Evolutionary conservation across 2,797 vertebrate genomes (phyloP), one percentile per base, ranked within the genome.

Genomic region (Silurus lanzhouensis): DNA sequence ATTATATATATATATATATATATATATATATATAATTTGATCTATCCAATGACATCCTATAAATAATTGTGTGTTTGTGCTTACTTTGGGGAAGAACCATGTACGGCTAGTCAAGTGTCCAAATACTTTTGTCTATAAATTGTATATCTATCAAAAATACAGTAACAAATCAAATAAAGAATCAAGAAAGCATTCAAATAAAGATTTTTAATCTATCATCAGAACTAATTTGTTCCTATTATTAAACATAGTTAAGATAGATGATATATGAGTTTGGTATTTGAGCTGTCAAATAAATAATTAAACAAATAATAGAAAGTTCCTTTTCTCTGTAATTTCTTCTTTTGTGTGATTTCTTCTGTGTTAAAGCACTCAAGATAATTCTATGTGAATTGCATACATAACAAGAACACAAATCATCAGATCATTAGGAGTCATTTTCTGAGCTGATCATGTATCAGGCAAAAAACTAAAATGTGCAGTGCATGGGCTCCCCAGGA

Each of bases 401-500:
- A 52, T 55, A 72, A 25, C 46, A 25, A 2, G 27, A 38, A 6
- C 20, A 27, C 63, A 52, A 81, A 80, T 80, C 78, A 25, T 64
- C 61, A 66, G 22, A 15, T 52, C 48, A 64, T 80, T n/a, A 63
- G 48, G 5, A 66, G 15, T 3, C 60, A 64, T 61, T 64, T 80
- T 48, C 19, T 44, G 6, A 48, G 22, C 13, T 66, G 44, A 66
- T 66, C 48, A 25, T 52, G 15, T 78, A 22, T 57, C 10, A 60
- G 76, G 6, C 10, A 44, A 61, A 31, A 60, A 48, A 17, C 22
- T 64, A 10, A 79, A 63, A 63, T 44, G 38, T 64, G 22, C 22
- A 46, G 57, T 17, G 7, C 38, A 19, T 52, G 44, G 82, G 38
- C 68, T 83, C 44, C 82, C 78, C 68, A 63, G 38, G 58, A 83